A percentile compares a stretch with the other conserved stretches of the same genome.
These are phyloP conservation scores for Dysidea cf. avara DNA, from an alignment of 37 sponge, comb jelly and placozoan species.

Conservation along the genomic window DNA sequence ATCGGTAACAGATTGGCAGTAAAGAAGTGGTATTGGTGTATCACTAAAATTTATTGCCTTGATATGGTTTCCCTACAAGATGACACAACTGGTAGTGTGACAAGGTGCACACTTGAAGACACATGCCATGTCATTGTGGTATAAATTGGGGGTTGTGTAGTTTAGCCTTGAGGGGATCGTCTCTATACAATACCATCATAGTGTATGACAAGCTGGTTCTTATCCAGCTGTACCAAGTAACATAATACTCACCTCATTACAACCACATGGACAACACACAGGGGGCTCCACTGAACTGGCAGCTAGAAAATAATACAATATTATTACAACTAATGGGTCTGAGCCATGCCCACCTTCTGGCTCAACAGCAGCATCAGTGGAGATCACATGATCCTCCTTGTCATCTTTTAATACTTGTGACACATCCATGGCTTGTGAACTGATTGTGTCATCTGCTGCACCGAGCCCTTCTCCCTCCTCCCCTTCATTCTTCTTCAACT, in stretches of 20 bases:
- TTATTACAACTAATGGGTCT: neutral
- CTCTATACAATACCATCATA: neutral
- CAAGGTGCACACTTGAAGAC: no score
- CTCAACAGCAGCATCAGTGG: neutral
- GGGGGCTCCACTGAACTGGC: neutral
- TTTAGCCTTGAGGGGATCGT: neutral
- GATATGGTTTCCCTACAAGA: no score
- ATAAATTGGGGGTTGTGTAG: no score
- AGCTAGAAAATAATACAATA: neutral
- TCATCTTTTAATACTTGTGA: no score
- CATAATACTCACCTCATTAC: conserved; percentile 58
- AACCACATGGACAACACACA: conserved; percentile 66
- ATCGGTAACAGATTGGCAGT: no score
- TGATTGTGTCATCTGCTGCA: neutral
- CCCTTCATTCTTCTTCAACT: conserved; percentile 20
- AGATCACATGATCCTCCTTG: no score
- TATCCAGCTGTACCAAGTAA: no score
- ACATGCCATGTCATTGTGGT: no score
- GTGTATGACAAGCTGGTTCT: no score
- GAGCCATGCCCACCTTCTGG: neutral
- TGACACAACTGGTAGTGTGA: no score
- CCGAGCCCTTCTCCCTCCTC: conserved; percentile 8
- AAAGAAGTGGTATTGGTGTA: no score
- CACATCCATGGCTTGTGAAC: neutral
- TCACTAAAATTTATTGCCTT: no score